Evolutionary conservation across 2,113 vertebrate species (phyloP).

Genomic region (Myxocyprinus asiaticus): DNA sequence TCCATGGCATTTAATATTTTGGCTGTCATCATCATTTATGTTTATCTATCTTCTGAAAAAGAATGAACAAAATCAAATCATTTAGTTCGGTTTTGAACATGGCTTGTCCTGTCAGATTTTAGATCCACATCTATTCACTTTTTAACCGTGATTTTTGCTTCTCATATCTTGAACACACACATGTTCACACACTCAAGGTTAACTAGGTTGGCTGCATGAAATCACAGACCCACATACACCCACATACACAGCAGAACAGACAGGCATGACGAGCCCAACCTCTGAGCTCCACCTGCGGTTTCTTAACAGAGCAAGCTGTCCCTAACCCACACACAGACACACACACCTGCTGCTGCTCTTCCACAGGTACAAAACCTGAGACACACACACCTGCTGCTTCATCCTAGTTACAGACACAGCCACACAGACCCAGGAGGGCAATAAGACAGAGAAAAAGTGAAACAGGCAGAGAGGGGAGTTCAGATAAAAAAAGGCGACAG

Average conservation of each 20-base stretch:
- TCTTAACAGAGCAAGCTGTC: conserved; percentile 22
- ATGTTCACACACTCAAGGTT: conserved; percentile 16
- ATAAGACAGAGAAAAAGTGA: conserved; percentile 16
- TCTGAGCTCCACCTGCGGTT: conserved; percentile 17
- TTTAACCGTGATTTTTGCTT: neutral
- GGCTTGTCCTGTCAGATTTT: too few relatives aligned
- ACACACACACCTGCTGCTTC: conserved; percentile 42
- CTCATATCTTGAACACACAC: neutral
- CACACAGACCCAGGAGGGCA: conserved; percentile 8
- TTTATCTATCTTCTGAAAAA: too few relatives aligned
- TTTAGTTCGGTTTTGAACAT: too few relatives aligned
- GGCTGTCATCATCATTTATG: too few relatives aligned
- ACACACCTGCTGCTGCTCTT: conserved; percentile 42
- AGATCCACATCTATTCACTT: too few relatives aligned
- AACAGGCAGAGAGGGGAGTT: conserved; percentile 17
- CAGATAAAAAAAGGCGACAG: neutral
- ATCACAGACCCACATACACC: conserved; percentile 16
- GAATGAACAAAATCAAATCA: too few relatives aligned
- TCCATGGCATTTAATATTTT: too few relatives aligned
- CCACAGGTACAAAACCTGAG: conserved; percentile 54
- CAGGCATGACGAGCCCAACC: neutral
- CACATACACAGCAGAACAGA: conserved; percentile 15
- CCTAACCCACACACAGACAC: conserved; percentile 19
- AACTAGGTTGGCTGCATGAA: conserved; percentile 34
- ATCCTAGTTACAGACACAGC: conserved; percentile 33